Evolutionary conservation across 2,797 vertebrate genomes (phyloP).

Genomic region (Oreochromis grahami): DNA sequence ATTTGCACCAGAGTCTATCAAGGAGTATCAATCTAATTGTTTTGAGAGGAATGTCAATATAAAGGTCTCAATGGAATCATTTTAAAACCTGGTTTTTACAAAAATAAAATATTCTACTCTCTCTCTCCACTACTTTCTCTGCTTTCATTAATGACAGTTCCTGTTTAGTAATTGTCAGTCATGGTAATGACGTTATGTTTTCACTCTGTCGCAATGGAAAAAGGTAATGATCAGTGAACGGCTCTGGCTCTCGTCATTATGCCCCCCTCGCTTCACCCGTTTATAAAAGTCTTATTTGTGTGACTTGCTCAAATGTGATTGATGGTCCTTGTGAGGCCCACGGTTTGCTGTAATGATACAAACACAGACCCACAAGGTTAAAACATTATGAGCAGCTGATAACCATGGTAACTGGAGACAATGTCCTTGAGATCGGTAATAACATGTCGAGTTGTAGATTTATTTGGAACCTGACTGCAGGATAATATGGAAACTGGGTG

Average conservation of each 20-base stretch:
- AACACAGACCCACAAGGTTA: neutral
- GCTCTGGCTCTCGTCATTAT: neutral
- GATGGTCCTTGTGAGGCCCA: neutral
- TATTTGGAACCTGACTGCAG: neutral
- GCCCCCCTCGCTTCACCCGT: too few relatives aligned
- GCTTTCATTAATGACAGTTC: neutral
- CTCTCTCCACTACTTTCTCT: constrained; percentile 31
- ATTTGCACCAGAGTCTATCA: neutral
- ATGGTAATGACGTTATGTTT: neutral
- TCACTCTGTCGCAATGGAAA: neutral
- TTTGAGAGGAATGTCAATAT: constrained; percentile 17
- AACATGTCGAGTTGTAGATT: neutral
- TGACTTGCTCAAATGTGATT: neutral
- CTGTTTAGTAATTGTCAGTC: neutral
- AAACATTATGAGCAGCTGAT: neutral
- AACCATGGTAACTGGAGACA: neutral
- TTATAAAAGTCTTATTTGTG: neutral
- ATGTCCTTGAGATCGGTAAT: neutral
- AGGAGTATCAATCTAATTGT: neutral
- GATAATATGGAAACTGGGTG: neutral
- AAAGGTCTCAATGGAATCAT: constrained; percentile 28
- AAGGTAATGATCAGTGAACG: neutral
- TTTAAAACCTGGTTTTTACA: constrained; percentile 70
- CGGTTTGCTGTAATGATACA: neutral
- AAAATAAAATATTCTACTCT: constrained; percentile 66